Evolutionary conservation across 2,113 vertebrate genomes (phyloP).

Genomic region (Cebus imitator): DNA sequence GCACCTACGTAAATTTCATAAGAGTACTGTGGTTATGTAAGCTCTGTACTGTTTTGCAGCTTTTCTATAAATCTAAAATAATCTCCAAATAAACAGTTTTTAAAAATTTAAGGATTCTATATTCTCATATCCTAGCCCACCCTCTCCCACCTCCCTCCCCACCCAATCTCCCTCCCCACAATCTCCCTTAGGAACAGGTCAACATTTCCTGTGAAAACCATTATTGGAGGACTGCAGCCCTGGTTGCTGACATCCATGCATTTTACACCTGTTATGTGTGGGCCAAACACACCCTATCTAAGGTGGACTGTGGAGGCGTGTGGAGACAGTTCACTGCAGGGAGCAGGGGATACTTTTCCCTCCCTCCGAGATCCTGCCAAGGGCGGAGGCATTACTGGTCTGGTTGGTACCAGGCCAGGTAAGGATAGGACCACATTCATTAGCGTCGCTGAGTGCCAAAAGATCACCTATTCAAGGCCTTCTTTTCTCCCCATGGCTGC

Average conservation of each 20-base stretch:
- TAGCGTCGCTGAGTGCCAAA: not conserved
- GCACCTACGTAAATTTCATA: not conserved
- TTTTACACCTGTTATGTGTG: rapidly evolving
- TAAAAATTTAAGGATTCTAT: not conserved
- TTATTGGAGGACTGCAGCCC: rapidly evolving
- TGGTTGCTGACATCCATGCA: too few species aligned
- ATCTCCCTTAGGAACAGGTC: not conserved
- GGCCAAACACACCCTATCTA: not conserved
- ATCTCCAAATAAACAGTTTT: not conserved
- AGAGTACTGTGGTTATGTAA: not conserved
- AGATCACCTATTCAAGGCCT: not conserved
- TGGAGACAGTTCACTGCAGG: not conserved
- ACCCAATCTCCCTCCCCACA: not conserved
- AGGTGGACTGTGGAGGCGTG: not conserved
- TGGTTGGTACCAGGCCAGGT: not conserved
- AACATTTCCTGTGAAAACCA: not conserved
- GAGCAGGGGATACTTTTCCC: not conserved
- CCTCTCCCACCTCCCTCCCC: not conserved
- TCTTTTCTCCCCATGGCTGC: not conserved
- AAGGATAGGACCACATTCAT: not conserved
- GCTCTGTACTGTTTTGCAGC: not conserved
- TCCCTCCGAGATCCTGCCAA: not conserved
- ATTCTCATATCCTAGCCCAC: not conserved
- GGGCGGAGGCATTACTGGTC: not conserved
- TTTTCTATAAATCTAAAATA: not conserved